These are phyloP conservation scores for Oreortyx pictus DNA, from an alignment of 2,797 vertebrate species.

Conservation along the genomic window DNA sequence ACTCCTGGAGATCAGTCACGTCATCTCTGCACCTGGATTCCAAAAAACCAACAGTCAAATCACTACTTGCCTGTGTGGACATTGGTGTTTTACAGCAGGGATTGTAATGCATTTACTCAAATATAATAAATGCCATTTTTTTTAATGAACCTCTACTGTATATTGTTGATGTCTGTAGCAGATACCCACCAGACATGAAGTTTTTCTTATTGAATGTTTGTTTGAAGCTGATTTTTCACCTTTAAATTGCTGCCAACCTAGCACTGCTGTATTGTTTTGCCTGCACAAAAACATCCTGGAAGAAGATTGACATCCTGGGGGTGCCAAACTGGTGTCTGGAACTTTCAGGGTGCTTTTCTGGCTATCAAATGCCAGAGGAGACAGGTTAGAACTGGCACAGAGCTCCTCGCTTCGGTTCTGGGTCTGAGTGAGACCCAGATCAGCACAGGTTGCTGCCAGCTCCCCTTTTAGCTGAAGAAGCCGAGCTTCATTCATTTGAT, in stretches of 20 bases:
- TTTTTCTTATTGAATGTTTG: background rate
- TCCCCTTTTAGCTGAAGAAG: background rate
- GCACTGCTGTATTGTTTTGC: background rate
- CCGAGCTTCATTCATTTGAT: background rate
- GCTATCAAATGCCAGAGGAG: background rate
- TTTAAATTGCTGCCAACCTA: background rate
- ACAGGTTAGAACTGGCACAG: background rate
- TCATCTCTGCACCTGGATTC: background rate
- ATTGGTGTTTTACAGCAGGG: background rate
- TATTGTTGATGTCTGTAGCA: background rate
- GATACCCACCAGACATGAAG: background rate
- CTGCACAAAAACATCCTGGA: background rate
- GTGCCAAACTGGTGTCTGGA: background rate
- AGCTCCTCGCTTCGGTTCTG: accelerated
- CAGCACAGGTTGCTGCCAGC: background rate
- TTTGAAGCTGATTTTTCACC: slow-evolving; percentile 13
- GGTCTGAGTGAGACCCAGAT: accelerated
- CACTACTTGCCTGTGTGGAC: background rate
- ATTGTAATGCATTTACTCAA: background rate
- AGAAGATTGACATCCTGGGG: background rate
- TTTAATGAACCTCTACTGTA: background rate
- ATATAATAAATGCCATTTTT: background rate
- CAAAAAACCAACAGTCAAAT: background rate
- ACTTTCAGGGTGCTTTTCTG: background rate
- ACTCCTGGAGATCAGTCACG: background rate